Evolutionary conservation across 2,888 invertebrate genomes (phyloP), one percentile per base, ranked within the genome.

Genomic region (Dascillus cervinus): DNA sequence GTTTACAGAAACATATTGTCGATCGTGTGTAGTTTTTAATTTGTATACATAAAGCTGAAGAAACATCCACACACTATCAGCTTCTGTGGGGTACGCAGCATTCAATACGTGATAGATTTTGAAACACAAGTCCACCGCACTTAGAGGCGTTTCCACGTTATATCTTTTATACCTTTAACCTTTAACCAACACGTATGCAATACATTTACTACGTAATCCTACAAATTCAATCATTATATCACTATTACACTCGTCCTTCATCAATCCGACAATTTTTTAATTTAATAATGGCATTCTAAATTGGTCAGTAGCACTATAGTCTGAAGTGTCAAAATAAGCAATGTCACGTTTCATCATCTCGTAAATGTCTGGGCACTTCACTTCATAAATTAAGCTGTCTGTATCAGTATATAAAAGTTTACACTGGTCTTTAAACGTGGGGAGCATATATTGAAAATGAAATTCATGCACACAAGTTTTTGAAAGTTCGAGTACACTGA

Each of bases 201-300:
- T n/a, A n/a, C n/a, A n/a, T n/a, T n/a, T n/a, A n/a, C n/a, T n/a
- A n/a, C n/a, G n/a, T n/a, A n/a, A n/a, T n/a, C 53, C 57, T 1
- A 54, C 41, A 39, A 54, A 58, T 37, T 56, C 49, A 2, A 37
- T 47, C 41, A 56, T 52, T 9, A 51, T 40, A 26, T 31, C 25
- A 2, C 56, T 53, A 13, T 49, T 46, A 23, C 41, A 45, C 32
- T 59, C 57, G 41, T 56, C 55, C 37, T 58, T 57, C 47, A 58
- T 52, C 20, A 56, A 29, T 2, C 58, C 55, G 2, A 53, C 12
- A 2, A 52, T 40, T 41, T 55, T 55, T 37, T 52, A 53, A 24
- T 53, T 53, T 2, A 27, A 46, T 30, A 29, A 29, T 1, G 46
- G 45, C 13, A 54, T 49, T 9, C 22, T 17, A 29, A 26, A 36